These are phyloP conservation scores for Oryzias celebensis DNA, from an alignment of 2,113 vertebrate species.

Conservation along the genomic window DNA sequence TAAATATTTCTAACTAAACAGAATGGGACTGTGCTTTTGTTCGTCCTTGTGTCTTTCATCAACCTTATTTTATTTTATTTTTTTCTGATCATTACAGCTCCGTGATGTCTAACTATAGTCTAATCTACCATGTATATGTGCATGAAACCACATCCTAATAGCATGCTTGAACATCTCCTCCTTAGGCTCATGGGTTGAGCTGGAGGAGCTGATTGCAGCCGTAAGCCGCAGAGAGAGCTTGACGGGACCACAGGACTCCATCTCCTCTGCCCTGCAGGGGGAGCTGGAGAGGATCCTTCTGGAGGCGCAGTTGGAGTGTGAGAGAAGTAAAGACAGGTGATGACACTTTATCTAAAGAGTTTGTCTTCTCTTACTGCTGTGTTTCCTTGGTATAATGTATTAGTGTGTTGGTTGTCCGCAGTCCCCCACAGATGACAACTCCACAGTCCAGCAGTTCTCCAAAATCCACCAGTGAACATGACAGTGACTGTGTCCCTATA, in stretches of 20 bases:
- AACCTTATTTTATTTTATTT: too few species aligned
- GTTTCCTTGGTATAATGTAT: constrained; percentile 3
- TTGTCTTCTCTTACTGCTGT: constrained; percentile 5
- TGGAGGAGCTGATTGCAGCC: constrained; percentile 70
- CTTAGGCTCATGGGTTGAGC: constrained; percentile 76
- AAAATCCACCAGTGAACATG: constrained; percentile 62
- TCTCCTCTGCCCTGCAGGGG: constrained; percentile 73
- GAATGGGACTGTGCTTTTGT: too few species aligned
- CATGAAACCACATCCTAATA: neutral
- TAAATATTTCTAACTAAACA: too few species aligned
- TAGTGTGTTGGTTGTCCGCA: constrained; percentile 31
- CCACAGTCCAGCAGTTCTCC: constrained; percentile 61
- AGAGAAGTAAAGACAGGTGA: constrained; percentile 73
- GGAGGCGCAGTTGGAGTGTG: constrained; percentile 77
- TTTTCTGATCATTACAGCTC: too few species aligned
- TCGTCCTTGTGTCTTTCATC: too few species aligned
- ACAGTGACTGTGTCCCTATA: constrained; percentile 72
- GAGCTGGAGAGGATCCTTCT: constrained; percentile 78
- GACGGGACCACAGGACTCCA: constrained; percentile 59
- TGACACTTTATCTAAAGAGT: neutral
- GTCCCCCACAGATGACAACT: constrained; percentile 63
- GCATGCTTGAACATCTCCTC: constrained; percentile 4
- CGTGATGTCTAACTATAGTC: too few species aligned
- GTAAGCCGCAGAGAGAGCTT: constrained; percentile 66
- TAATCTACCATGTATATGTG: too few species aligned